phyloP scores from a whole-genome alignment of 2,113 vertebrate species.

The Elaphurus davidianus region DNA sequence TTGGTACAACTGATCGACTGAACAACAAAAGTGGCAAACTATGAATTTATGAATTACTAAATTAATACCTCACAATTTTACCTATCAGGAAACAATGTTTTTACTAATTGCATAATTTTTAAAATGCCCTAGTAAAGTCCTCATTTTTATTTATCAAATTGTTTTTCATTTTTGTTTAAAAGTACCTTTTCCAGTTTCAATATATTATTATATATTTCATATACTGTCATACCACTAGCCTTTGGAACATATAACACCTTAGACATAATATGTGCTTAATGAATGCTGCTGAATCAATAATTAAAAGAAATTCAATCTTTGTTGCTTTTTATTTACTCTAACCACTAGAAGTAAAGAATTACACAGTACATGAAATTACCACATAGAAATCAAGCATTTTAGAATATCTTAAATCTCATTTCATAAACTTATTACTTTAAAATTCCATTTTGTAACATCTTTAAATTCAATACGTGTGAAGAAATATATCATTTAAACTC shows the following conservation, averaged over 20 bases:
- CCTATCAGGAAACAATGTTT: neutral
- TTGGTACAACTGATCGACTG: neutral
- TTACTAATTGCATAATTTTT: neutral
- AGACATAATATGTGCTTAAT: neutral
- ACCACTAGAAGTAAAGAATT: neutral
- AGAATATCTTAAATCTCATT: neutral
- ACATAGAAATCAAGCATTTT: neutral
- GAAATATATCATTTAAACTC: constrained; percentile 20
- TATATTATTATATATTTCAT: neutral
- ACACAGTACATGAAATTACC: neutral
- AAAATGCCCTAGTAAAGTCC: neutral
- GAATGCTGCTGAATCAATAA: neutral
- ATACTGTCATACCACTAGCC: neutral
- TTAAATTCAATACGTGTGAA: neutral
- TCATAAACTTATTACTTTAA: constrained; percentile 14
- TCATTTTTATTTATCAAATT: neutral
- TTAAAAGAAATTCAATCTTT: neutral
- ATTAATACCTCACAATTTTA: neutral
- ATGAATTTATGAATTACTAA: neutral
- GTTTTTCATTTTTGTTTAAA: neutral
- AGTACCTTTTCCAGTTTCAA: neutral
- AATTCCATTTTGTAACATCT: neutral
- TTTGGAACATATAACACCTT: neutral
- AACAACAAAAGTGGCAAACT: neutral
- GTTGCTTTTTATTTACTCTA: neutral